Evolutionary conservation across 2,888 invertebrate genomes (phyloP), one percentile per base, ranked within the genome.

Genomic region (Junonia oenone): DNA sequence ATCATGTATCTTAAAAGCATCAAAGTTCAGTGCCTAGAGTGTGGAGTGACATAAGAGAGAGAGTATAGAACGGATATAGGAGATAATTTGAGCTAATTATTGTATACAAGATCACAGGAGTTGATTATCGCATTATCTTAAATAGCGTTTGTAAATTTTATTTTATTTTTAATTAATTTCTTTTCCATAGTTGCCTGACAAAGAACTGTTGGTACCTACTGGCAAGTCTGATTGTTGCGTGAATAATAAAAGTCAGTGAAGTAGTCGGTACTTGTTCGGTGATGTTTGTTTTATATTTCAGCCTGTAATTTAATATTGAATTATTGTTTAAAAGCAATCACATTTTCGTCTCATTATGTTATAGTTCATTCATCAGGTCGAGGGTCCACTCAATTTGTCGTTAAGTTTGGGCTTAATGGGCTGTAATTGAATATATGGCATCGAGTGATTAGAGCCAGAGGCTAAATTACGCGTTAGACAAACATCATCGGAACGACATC

Each of bases 1-100:
- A 62, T 53, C 47, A 56, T 54, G 48, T 66, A 72, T 75, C 73
- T 73, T 69, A 71, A 74, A 73, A 72, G 69, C 69, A 74, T 71
- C 73, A 55, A 45, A 53, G 52, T 60, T 61, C 55, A 61, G 57
- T 55, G 50, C 48, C 43, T 37, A 53, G 14, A 53, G 55, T 51
- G 52, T 45, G 52, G 35, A 63, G 56, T 72, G 70, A 72, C 63
- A 69, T 68, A 72, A 72, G 61, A 61, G 66, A 63, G 68, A 71
- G 71, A 72, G 71, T 47, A 48, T 59, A 35, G 40, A 52, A 54
- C 54, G 35, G 47, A 58, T 54, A 58, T 56, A 56, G 33, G 15
- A 46, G 31, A 55, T 50, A 52, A 56, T 49, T 49, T 48, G 40
- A 51, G 19, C 35, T 48, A 58, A 55, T 58, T 59, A 59, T 31